A percentile compares a stretch with the other conserved stretches of the same genome.
Conservation (phyloP, 2,797 vertebrate species). For the Labeo calbasu region DNA sequence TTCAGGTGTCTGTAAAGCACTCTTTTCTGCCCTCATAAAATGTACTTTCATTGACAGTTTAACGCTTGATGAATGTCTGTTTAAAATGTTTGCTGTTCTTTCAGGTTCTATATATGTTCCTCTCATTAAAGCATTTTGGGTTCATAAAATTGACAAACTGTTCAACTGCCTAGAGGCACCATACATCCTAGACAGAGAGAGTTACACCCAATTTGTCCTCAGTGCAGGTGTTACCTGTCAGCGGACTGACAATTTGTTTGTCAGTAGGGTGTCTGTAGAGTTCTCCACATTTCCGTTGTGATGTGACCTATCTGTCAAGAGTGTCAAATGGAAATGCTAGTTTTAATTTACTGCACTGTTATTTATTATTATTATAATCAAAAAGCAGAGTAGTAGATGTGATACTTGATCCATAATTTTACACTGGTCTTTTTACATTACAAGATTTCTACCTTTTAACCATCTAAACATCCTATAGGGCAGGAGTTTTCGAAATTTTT, state of each 20-base stretch:
- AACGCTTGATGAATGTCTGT: conserved; percentile 28
- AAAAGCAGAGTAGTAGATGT: not conserved
- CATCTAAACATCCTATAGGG: not conserved
- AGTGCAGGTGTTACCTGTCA: conserved; percentile 58
- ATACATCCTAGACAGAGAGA: conserved; percentile 15
- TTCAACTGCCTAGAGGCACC: conserved; percentile 55
- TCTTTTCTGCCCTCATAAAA: conserved; percentile 33
- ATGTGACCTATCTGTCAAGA: conserved; percentile 9
- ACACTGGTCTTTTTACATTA: not conserved
- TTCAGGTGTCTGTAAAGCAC: conserved; percentile 21
- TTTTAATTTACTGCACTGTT: not conserved
- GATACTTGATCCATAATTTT: not conserved
- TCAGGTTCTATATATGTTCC: not conserved
- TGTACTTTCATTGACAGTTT: conserved; percentile 44
- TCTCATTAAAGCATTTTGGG: conserved; percentile 18
- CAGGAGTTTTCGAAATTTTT: not conserved
- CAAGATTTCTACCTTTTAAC: not conserved
- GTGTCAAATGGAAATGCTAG: not conserved
- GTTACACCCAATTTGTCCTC: conserved; percentile 48
- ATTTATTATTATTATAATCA: not conserved
- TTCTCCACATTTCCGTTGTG: conserved; percentile 12
- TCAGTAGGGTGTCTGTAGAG: conserved; percentile 27
- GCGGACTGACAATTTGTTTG: conserved; percentile 46
- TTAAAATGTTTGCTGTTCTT: not conserved
- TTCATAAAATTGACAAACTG: conserved; percentile 46